Evolutionary conservation across 2,888 invertebrate species (phyloP), one percentile per base, ranked within the genome.

Genomic region (Polymixis flavicincta): DNA sequence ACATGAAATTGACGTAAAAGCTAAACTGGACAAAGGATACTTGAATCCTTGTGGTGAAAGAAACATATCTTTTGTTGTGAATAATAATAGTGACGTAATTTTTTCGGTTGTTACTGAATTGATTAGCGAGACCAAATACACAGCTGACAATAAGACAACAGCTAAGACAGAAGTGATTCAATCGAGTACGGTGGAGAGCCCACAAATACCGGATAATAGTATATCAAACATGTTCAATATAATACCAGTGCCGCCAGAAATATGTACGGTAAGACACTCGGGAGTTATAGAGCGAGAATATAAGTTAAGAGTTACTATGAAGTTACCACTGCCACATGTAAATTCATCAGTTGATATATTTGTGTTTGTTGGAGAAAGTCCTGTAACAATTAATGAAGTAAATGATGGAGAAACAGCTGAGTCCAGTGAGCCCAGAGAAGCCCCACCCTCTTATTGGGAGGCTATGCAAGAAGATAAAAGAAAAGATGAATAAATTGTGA

Each of bases 181-280:
- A 25, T 45, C 25, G 5, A 59, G 75, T 71, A 66, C 70, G 1
- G 66, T 83, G 7, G 37, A 59, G 25, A 83, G 66, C 2, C 83
- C 80, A 48, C 52, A 57, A 57, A 60, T 80, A 37, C 80, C 79
- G 0, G 61, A 83, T 2, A 66, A 59, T 13, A 83, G 80, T 71
- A 67, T 32, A 25, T 37, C 83, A 19, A 79, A 71, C 13, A 71
- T 80, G 79, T 83, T n/a, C 19, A 67, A 63, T 67, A n/a, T 67
- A 63, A 83, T 80, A 37, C 71, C 66, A 22, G 57, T 83, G 11
- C 32, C 61, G 0, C 19, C 83, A 0, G 71, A 78, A 9, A 63
- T 74, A 42, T 76, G 61, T 25, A 85, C 84, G 2, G 63, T 85
- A n/a, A 76, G 83, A 55, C 48, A 85, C 19, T 85, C 85, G 0